Percentiles rank a stretch among this genome's conserved stretches.
These are phyloP conservation scores for Saccopteryx leptura DNA, from an alignment of 2,113 vertebrate genomes.

Conservation along the genomic window DNA sequence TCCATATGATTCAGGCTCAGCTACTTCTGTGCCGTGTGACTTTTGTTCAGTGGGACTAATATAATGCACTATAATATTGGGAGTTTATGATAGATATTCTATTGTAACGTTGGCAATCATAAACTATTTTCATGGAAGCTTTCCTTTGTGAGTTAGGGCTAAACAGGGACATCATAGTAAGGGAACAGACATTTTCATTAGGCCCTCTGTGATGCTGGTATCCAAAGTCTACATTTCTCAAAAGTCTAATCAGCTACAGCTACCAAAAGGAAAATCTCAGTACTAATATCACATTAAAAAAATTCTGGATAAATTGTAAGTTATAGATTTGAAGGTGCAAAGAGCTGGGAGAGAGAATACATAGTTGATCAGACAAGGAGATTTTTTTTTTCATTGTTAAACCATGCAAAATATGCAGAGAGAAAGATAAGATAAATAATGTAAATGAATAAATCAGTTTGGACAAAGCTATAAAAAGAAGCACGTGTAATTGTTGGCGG, in stretches of 20 bases:
- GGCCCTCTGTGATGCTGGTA: not conserved
- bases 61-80: not conserved
- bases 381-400: not conserved
- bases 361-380: not conserved
- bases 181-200: not conserved
- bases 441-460: not conserved
- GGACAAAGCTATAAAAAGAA: not conserved
- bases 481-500: not conserved
- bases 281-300: not conserved
- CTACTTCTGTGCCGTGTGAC: not conserved
- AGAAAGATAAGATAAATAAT: not conserved
- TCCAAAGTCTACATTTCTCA: not conserved
- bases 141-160: not conserved
- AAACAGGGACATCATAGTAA: not conserved
- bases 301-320: not conserved
- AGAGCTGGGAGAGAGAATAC: not conserved
- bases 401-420: not conserved
- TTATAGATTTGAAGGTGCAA: not conserved
- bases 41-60: no score
- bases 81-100: not conserved
- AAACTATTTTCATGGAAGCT: not conserved
- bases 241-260: not conserved
- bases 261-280: not conserved
- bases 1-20: not conserved
- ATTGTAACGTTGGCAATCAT: not conserved